Evolutionary conservation across 2,797 vertebrate species (phyloP).

Genomic region (Cuniculus paca): DNA sequence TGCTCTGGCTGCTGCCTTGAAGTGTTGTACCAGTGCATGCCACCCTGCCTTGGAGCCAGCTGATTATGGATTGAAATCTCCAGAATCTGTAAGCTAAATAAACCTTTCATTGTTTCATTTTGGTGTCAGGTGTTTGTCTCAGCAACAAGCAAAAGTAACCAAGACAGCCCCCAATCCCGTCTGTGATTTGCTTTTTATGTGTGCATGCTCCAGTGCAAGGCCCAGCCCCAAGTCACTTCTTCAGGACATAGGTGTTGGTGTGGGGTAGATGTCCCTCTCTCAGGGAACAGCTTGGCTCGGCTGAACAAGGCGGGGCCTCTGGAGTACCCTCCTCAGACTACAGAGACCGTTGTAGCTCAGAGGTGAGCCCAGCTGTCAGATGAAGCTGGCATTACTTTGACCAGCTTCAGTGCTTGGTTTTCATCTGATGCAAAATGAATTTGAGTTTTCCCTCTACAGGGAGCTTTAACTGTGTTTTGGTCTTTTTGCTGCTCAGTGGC

Average conservation of each 20-base stretch:
- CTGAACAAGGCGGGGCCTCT: not conserved
- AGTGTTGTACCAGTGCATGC: too few relatives aligned
- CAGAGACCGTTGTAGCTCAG: not conserved
- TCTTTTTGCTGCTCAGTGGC: not conserved
- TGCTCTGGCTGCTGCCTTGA: too few relatives aligned
- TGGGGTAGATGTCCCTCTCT: too few relatives aligned
- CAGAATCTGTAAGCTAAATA: too few relatives aligned
- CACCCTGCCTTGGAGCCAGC: too few relatives aligned
- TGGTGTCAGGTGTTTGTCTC: too few relatives aligned
- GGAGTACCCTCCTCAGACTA: too few relatives aligned
- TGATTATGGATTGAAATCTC: too few relatives aligned
- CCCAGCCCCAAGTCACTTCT: not conserved
- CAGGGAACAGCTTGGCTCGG: not conserved
- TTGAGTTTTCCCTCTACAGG: not conserved
- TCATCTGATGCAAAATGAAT: not conserved
- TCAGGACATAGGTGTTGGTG: rapidly evolving
- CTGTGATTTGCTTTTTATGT: conserved; percentile 81
- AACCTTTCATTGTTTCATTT: too few relatives aligned
- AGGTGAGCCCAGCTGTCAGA: not conserved
- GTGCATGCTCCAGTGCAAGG: conserved; percentile 63
- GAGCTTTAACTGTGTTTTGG: not conserved
- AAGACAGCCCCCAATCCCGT: not conserved
- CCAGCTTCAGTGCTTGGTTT: not conserved
- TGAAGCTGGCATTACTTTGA: not conserved
- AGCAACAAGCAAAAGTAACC: too few relatives aligned